Evolutionary conservation across 2,113 vertebrate species (phyloP).

Genomic region (Progne subis): DNA sequence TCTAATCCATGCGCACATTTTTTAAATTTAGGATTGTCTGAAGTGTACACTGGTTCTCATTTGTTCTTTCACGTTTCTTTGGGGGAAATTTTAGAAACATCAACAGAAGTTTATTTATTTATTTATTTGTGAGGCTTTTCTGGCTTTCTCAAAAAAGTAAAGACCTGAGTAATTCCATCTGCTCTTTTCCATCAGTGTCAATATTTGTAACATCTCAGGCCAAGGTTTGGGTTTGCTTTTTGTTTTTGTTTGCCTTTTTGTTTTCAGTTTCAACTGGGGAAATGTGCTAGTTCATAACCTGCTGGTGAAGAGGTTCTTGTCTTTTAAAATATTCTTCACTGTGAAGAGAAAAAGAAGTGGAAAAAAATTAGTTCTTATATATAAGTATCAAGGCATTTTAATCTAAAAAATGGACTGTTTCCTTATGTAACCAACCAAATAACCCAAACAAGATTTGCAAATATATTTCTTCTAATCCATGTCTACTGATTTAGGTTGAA

Average conservation of each 20-base stretch:
- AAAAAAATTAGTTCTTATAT: background rate
- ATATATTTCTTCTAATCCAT: background rate
- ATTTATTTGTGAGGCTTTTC: constrained; percentile 41
- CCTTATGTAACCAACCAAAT: background rate
- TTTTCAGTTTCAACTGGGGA: background rate
- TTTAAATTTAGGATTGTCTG: constrained; percentile 47
- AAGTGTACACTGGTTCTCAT: constrained; percentile 46
- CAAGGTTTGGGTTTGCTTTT: background rate
- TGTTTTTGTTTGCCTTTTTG: background rate
- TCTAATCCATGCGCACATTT: background rate
- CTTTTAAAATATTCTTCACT: background rate
- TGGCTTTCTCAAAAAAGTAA: constrained; percentile 14
- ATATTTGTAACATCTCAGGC: constrained; percentile 35
- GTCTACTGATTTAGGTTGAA: background rate
- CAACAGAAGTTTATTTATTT: constrained; percentile 32
- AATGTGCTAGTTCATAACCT: background rate
- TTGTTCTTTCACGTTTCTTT: constrained; percentile 38
- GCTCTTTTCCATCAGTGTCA: constrained; percentile 47
- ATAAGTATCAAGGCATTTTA: background rate
- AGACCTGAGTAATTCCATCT: constrained; percentile 59
- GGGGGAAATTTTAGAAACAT: constrained; percentile 15
- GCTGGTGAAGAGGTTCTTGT: background rate
- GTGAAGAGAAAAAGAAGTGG: background rate
- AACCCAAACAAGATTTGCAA: background rate
- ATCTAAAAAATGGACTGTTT: background rate